Evolutionary conservation across 2,797 vertebrate species (phyloP).

Genomic region (Echiichthys vipera): DNA sequence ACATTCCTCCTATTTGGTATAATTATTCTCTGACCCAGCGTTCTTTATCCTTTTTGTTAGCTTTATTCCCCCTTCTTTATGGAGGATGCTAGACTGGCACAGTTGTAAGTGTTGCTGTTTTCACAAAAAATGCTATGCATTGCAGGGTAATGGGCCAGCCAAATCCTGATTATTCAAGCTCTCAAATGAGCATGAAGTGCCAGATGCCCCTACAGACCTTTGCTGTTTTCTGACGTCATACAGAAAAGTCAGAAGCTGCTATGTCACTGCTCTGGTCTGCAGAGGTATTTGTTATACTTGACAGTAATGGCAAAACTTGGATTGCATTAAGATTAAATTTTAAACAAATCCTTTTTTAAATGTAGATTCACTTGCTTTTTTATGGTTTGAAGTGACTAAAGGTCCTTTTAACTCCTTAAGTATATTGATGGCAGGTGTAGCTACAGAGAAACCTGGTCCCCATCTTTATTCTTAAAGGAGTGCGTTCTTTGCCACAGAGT

Average conservation of each 20-base stretch:
- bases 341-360: slow-evolving; percentile 73
- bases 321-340: slow-evolving; percentile 75
- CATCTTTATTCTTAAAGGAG: slow-evolving; percentile 76
- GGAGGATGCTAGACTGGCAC: slow-evolving; percentile 85
- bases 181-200: slow-evolving; percentile 56
- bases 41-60: slow-evolving; percentile 39
- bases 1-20: slow-evolving; percentile 66
- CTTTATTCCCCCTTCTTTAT: slow-evolving; percentile 65
- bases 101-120: slow-evolving; percentile 64
- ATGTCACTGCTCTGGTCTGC: slow-evolving; percentile 86
- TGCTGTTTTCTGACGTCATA: slow-evolving; percentile 88
- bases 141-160: slow-evolving; percentile 82
- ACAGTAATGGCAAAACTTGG: slow-evolving; percentile 76
- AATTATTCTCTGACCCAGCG: slow-evolving; percentile 21
- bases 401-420: slow-evolving; percentile 52
- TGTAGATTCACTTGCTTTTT: slow-evolving; percentile 48
- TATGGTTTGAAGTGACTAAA: slow-evolving; percentile 62
- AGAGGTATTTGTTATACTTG: slow-evolving; percentile 84
- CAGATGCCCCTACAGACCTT: slow-evolving; percentile 81
- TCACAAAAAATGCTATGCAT: slow-evolving; percentile 87
- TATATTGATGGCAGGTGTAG: slow-evolving; percentile 86
- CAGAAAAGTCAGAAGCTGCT: slow-evolving; percentile 90
- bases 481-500: slow-evolving; percentile 75
- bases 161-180: slow-evolving; percentile 76
- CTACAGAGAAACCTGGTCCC: slow-evolving; percentile 91